Conservation (phyloP, 2,888 invertebrate species). For the Nysson spinosus region DNA sequence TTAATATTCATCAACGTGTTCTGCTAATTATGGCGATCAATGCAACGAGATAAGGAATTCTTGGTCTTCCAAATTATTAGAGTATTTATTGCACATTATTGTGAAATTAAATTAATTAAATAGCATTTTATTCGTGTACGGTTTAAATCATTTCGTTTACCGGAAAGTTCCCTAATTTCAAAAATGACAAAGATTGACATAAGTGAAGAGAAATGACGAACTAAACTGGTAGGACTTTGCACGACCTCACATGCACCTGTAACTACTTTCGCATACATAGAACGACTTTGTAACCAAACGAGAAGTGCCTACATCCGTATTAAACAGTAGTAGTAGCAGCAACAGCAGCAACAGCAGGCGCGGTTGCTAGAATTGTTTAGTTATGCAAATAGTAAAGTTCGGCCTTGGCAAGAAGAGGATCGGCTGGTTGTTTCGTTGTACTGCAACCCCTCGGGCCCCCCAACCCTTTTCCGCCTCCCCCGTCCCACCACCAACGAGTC, state of each 20-base stretch:
- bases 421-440: slow-evolving; percentile 36
- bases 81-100: too few relatives aligned
- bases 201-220: neutral
- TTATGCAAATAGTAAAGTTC: slow-evolving; percentile 60
- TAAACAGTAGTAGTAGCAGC: slow-evolving; percentile 45
- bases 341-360: slow-evolving; percentile 41
- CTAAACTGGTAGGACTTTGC: slow-evolving; percentile 37
- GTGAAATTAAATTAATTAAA: too few relatives aligned
- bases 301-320: slow-evolving; percentile 44
- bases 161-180: too few relatives aligned
- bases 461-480: slow-evolving; percentile 4
- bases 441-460: slow-evolving; percentile 1
- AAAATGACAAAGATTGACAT: slow-evolving; percentile 14
- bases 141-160: too few relatives aligned
- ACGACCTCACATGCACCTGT: slow-evolving; percentile 20
- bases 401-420: slow-evolving; percentile 34
- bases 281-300: slow-evolving; percentile 30
- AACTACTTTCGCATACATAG: slow-evolving; percentile 23
- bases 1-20: too few relatives aligned
- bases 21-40: too few relatives aligned
- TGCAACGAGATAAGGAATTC: too few relatives aligned
- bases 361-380: slow-evolving; percentile 49
- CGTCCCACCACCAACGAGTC: neutral
- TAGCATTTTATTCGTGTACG: too few relatives aligned
- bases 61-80: too few relatives aligned